Base-by-base conservation (phyloP, 1,140 invertebrate species). In the Capitella teleta region DNA sequence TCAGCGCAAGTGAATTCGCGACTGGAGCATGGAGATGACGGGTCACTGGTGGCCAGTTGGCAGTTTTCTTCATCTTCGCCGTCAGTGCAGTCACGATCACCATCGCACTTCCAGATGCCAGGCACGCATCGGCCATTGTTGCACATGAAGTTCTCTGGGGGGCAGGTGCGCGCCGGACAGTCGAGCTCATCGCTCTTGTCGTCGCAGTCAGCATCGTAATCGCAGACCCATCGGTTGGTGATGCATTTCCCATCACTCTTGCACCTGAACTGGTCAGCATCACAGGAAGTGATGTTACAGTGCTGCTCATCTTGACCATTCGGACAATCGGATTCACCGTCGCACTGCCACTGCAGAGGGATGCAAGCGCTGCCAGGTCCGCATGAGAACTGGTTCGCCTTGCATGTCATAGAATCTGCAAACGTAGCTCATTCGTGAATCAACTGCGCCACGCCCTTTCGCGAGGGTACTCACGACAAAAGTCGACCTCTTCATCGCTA, bases 101-200 rank as follows among this genome's bases (percentile, higher is more conserved):
- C 88, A 66, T 96, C 91, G 67, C 92, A 97, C 0, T 92, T 70
- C 89, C 90, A 94, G 0, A 86, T 85, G 60, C 86, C 86, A 62
- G 93, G 92, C 53, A 97, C 95, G 62, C 93, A 96, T 2, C 91
- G 78, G 0, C 88, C 90, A 63, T 96, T 96, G 47, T 83, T 41
- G 48, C 67, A 69, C 43, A 54, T 54, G 49, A 63, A 66, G 49
- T 62, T 59, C 2, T 55, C 60, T 3, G 56, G 51, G 18, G 56
- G 55, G 55, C 38, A 40, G 19, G 38, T 40, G n/a, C 25, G 19
- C 2, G 5, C 10, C 38, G 19, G 19, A 16, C 43, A 45, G 43
- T 45, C 43, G 8, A 25, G 18, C 43, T 45, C 43, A 26, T 45
- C 43, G 6, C 21, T 6, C 2, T 18, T 26, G n/a, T 45, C 43